Evolutionary conservation across 2,797 vertebrate species (phyloP).

Genomic region (Malacoctenus gilli): DNA sequence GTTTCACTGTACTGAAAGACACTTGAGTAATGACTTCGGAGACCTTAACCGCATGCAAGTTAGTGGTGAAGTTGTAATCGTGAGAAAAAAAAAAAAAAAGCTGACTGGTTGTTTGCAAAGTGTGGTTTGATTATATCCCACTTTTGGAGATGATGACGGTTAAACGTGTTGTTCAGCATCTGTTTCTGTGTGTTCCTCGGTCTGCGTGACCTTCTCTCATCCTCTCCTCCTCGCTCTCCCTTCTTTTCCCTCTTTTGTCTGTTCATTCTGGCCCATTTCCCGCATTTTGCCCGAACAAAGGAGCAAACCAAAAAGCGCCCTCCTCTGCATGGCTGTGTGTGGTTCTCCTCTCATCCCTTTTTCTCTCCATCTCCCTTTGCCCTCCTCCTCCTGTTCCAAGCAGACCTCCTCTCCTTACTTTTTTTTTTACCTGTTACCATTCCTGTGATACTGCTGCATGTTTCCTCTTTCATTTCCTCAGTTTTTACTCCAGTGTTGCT

Average conservation of each 20-base stretch:
- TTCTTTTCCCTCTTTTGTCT: constrained; percentile 53
- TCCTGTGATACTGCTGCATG: neutral
- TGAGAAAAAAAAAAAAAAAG: neutral
- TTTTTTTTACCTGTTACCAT: neutral
- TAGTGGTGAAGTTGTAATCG: neutral
- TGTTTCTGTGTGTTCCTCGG: constrained; percentile 28
- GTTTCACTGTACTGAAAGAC: constrained; percentile 11
- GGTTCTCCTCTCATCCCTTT: constrained; percentile 39
- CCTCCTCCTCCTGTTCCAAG: constrained; percentile 14
- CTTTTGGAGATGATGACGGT: constrained; percentile 14
- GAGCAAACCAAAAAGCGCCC: constrained; percentile 46
- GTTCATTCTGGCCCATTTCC: constrained; percentile 47
- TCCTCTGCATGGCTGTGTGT: constrained; percentile 43
- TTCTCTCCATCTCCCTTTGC: constrained; percentile 23
- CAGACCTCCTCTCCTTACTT: constrained; percentile 23
- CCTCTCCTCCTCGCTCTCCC: constrained; percentile 15
- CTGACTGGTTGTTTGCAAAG: neutral
- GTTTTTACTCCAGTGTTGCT: too few relatives aligned
- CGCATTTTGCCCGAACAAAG: constrained; percentile 58
- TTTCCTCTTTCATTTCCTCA: too few relatives aligned
- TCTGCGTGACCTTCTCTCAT: constrained; percentile 64
- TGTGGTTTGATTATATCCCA: constrained; percentile 18
- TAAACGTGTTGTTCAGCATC: constrained; percentile 29
- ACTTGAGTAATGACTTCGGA: constrained; percentile 2
- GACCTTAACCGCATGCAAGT: neutral